Evolutionary conservation across 2,113 vertebrate species (phyloP), one percentile per base, ranked within the genome.

Genomic region (Cyanoramphus novaezelandiae): DNA sequence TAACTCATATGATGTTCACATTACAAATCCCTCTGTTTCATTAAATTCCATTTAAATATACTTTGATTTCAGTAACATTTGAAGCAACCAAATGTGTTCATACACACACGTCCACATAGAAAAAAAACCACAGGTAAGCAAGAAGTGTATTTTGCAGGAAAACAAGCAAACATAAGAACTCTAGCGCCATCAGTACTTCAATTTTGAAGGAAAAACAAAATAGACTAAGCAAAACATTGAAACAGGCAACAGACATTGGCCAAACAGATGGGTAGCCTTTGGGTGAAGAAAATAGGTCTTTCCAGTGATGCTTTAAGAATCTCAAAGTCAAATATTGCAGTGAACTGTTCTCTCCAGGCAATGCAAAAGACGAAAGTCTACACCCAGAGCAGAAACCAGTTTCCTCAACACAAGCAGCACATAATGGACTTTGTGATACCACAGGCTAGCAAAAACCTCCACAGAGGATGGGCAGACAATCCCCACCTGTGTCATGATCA

Each of bases 61-160:
- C 1, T 12, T 50, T 6, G 5, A 86, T 49, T 80, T 82, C 71
- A 62, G 49, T 12, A 53, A 62, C 0, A 0, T 70, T n/a, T 72
- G 33, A 57, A 82, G 77, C 15, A 74, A n/a, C n/a, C 11, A 7
- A 35, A 82, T n/a, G 47, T 29, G 18, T 47, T 72, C 75, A 57
- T 24, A 46, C 12, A 52, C 14, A 68, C 17, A 49, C 1, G 4
- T 50, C 13, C 37, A 49, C 20, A 17, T 0, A 33, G 28, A 63
- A 31, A 21, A 76, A 85, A 63, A 82, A 13, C 0, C 21, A 78
- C 9, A 18, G 23, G 25, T 69, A 78, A 44, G 37, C 35, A 59
- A 63, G 23, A 46, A 49, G n/a, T 0, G 2, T 9, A 53, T 83
- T 88, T 78, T 77, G 50, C 37, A 84, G 24, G 31, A 63, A 90